Percentiles rank a stretch among this genome's conserved stretches.
Evolutionary conservation across 2,797 vertebrate genomes (phyloP).

Genomic region (Nyctibius grandis): DNA sequence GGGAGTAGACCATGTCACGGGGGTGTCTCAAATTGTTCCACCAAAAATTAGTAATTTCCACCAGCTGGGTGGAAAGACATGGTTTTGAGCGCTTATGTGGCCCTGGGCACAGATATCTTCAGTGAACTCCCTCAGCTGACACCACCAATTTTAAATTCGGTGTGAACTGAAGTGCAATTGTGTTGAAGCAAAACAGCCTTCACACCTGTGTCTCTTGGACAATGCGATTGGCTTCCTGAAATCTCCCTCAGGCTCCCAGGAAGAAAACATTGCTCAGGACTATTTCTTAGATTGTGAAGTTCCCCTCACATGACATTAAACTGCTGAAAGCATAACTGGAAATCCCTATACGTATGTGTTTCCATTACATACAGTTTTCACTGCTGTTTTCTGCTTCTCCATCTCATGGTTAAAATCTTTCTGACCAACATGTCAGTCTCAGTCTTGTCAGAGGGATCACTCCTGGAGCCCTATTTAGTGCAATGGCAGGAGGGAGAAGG

Average conservation of each 20-base stretch:
- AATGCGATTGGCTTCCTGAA: background rate
- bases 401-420: background rate
- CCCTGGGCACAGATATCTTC: background rate
- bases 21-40: fast-evolving
- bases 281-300: background rate
- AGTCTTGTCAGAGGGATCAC: background rate
- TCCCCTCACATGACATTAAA: background rate
- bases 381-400: background rate
- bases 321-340: background rate
- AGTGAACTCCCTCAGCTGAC: background rate
- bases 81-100: background rate
- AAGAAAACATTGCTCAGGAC: background rate
- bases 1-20: background rate
- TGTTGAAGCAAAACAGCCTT: background rate
- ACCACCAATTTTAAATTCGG: background rate
- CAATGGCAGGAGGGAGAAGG: background rate
- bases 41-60: background rate
- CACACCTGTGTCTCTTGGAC: background rate
- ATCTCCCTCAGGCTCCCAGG: background rate
- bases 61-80: background rate
- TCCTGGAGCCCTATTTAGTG: background rate
- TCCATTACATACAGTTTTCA: background rate
- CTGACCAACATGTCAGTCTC: background rate
- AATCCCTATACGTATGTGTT: background rate
- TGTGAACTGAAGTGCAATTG: background rate